A percentile compares a stretch with the other conserved stretches of the same genome.
phyloP scores from a whole-genome alignment of 2,797 vertebrate species.

The Odontamblyopus lacepedii region DNA sequence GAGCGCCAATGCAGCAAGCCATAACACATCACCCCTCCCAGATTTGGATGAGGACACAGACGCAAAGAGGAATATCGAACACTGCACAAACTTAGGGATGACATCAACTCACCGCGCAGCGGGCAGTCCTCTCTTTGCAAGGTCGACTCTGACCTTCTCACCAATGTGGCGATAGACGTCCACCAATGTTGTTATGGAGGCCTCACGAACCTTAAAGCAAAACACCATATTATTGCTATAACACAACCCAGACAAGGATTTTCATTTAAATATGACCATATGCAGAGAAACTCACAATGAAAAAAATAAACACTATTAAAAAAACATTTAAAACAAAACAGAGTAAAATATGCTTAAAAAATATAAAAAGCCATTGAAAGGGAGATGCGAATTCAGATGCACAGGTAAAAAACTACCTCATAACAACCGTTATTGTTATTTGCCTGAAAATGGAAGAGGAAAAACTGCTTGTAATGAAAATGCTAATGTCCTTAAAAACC shows the following conservation, averaged over 20 bases:
- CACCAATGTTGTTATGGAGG: slow-evolving; percentile 84
- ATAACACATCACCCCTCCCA: slow-evolving; percentile 26
- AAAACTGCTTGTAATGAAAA: slow-evolving; percentile 6
- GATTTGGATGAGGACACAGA: slow-evolving; percentile 6
- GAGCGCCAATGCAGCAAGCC: slow-evolving; percentile 53
- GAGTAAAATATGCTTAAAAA: not conserved
- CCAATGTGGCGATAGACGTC: slow-evolving; percentile 93
- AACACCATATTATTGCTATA: slow-evolving; percentile 22
- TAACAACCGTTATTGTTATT: not conserved
- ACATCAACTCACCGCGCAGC: slow-evolving; percentile 85
- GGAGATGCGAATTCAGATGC: not conserved
- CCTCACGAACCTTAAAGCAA: slow-evolving; percentile 87
- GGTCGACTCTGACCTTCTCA: slow-evolving; percentile 87
- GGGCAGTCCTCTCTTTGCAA: slow-evolving; percentile 87
- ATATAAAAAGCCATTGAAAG: not conserved
- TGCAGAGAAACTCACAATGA: not conserved
- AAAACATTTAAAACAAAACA: not conserved
- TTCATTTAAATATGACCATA: not conserved
- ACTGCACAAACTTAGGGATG: slow-evolving; percentile 1
- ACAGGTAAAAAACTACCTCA: not conserved
- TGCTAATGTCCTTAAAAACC: slow-evolving; percentile 29
- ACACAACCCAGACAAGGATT: not conserved
- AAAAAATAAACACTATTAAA: not conserved
- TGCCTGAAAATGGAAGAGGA: not conserved
- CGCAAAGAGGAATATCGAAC: not conserved